A percentile compares a stretch with the other conserved stretches of the same genome.
Evolutionary conservation across 2,797 vertebrate genomes (phyloP).

Genomic region (Emydoidea blandingii): DNA sequence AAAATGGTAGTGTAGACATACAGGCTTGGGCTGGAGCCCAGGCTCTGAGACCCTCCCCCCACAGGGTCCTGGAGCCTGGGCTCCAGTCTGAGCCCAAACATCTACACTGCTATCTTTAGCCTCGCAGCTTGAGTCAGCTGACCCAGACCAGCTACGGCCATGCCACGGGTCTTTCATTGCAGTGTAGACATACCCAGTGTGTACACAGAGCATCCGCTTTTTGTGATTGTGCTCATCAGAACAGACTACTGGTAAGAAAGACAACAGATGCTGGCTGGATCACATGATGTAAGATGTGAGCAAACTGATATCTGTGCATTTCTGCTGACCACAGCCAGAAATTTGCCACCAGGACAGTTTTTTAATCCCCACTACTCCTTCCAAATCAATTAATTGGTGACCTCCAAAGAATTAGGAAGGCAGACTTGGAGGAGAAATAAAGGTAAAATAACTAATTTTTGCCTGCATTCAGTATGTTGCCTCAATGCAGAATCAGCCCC

Average conservation of each 20-base stretch:
- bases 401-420: background rate
- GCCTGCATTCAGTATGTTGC: background rate
- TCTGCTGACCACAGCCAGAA: constrained; percentile 6
- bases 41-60: background rate
- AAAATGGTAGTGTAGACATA: background rate
- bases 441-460: background rate
- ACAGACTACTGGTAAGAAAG: background rate
- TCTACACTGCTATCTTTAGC: background rate
- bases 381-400: background rate
- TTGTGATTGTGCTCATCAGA: constrained; percentile 26
- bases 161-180: background rate
- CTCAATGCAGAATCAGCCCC: background rate
- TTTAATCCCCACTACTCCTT: background rate
- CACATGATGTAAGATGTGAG: background rate
- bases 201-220: background rate
- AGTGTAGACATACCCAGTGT: background rate
- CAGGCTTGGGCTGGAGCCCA: background rate
- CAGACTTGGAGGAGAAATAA: background rate
- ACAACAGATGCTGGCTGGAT: background rate
- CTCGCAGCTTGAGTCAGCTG: background rate
- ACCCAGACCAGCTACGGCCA: background rate
- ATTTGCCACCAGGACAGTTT: background rate
- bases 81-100: background rate
- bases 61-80: background rate
- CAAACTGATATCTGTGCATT: background rate